Percentiles rank a stretch among this genome's conserved stretches.
These are phyloP conservation scores for Pteronotus mesoamericanus DNA, from an alignment of 2,797 vertebrate genomes.

Conservation along the genomic window DNA sequence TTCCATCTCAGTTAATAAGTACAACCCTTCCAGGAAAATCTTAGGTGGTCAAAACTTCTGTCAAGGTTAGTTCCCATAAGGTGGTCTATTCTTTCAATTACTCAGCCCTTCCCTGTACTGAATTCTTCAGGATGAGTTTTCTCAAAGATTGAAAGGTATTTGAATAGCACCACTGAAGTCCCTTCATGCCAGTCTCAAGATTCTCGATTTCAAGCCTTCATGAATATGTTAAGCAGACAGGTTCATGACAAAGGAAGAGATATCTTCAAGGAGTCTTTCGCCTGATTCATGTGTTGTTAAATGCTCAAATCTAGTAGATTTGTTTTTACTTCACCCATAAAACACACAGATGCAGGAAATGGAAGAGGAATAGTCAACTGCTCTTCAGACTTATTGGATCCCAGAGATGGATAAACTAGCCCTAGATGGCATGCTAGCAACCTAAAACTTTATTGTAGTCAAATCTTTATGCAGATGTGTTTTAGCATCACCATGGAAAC, in stretches of 20 bases:
- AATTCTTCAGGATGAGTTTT: not conserved
- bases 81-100: not conserved
- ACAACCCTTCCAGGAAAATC: not conserved
- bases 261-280: not conserved
- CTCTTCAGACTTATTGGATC: not conserved
- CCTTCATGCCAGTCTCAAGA: not conserved
- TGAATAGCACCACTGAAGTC: not conserved
- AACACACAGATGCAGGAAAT: not conserved
- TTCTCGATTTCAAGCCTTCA: not conserved
- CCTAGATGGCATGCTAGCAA: not conserved
- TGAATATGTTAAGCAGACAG: not conserved
- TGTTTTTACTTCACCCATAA: not conserved
- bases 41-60: not conserved
- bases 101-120: not conserved
- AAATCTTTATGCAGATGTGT: not conserved
- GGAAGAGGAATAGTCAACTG: not conserved
- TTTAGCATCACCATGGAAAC: not conserved
- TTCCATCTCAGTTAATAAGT: not conserved
- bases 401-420: not conserved
- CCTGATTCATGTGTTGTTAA: not conserved
- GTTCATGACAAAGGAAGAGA: not conserved
- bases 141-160: not conserved
- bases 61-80: not conserved
- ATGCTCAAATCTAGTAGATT: not conserved
- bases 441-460: not conserved